A percentile compares a stretch with the other conserved stretches of the same genome.
Conservation (phyloP, 2,888 invertebrate species). For the Neocrepidodera transversa region DNA sequence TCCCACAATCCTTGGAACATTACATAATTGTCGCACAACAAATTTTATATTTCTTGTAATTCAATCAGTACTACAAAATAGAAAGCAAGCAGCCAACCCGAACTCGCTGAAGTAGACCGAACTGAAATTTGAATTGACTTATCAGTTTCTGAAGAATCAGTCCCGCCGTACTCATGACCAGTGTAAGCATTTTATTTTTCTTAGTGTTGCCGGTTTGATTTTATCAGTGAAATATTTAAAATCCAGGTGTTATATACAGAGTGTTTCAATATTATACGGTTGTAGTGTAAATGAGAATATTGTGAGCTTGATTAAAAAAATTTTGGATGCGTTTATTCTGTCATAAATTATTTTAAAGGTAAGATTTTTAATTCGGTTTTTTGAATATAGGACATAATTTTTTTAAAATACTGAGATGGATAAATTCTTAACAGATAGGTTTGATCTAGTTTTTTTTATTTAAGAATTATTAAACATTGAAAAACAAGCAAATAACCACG, state of each 20-base stretch:
- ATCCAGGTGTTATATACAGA: not conserved
- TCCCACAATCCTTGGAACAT: conserved; percentile 16
- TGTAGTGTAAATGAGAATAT: not conserved
- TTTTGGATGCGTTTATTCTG: not conserved
- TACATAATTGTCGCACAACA: conserved; percentile 26
- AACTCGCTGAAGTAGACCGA: conserved; percentile 1
- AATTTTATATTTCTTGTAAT: conserved; percentile 28
- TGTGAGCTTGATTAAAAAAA: not conserved
- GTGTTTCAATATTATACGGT: not conserved
- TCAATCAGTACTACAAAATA: conserved; percentile 26
- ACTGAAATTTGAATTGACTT: conserved; percentile 5
- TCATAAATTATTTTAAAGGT: not conserved
- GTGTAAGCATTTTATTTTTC: conserved; percentile 12
- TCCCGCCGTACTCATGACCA: conserved; percentile 7
- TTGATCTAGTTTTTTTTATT: too few relatives aligned
- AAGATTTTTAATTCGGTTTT: not conserved
- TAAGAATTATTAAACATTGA: too few relatives aligned
- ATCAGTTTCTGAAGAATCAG: conserved; percentile 1
- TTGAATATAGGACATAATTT: not conserved
- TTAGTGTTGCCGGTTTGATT: not conserved
- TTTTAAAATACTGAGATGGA: not conserved
- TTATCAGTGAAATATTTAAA: not conserved
- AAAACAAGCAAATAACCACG: too few relatives aligned
- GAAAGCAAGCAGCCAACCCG: conserved; percentile 23
- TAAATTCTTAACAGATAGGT: too few relatives aligned